phyloP scores from a whole-genome alignment of 2,888 invertebrate species.

The Drosophila prostipennis region DNA sequence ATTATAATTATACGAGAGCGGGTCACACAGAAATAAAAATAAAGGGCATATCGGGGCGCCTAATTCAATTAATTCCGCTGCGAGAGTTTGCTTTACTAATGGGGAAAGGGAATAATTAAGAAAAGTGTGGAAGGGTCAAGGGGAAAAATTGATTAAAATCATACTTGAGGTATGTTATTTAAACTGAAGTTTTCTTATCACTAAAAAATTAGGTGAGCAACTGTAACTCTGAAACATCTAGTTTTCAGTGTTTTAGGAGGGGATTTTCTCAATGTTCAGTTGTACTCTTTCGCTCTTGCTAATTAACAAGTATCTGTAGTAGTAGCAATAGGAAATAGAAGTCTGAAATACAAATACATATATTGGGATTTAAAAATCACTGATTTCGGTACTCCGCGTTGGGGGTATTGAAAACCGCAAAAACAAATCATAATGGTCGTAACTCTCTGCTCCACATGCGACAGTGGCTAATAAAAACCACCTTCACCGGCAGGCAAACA shows the following conservation, averaged over 20 bases:
- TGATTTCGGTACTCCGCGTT: background rate
- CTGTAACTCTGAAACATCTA: too few species aligned
- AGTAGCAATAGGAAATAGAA: too few species aligned
- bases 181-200: background rate
- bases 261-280: too few species aligned
- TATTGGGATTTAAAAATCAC: background rate
- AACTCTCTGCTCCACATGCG: constrained; percentile 40
- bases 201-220: too few species aligned
- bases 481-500: constrained; percentile 64
- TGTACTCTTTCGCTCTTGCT: too few species aligned
- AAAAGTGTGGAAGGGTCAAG: background rate
- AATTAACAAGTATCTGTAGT: too few species aligned
- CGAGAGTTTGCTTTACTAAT: constrained; percentile 7
- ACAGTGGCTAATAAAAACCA: constrained; percentile 38
- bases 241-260: too few species aligned
- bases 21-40: constrained; percentile 24
- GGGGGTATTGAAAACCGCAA: constrained; percentile 34
- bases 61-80: constrained; percentile 24
- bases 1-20: constrained; percentile 67
- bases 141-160: background rate
- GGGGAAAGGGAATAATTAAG: constrained; percentile 5
- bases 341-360: too few species aligned
- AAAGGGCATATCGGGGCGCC: constrained; percentile 26
- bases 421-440: constrained; percentile 44
- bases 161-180: background rate